Conservation (phyloP, 1,140 invertebrate species). For the Drosophila nikananu region DNA sequence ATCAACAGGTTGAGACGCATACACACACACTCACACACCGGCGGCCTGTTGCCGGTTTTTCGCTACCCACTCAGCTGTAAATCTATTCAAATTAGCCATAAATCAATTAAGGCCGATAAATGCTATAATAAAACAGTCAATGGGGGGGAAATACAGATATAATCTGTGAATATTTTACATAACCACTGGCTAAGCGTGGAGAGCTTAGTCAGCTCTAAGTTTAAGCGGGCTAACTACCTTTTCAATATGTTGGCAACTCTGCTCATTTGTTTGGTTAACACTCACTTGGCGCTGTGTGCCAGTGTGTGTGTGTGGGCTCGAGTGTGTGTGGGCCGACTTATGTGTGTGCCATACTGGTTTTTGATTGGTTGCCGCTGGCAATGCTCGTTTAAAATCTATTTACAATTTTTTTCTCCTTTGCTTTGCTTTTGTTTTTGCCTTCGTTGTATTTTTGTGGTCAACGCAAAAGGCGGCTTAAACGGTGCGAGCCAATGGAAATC, state of each 20-base stretch:
- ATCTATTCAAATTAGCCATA: constrained; percentile 79
- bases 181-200: constrained; percentile 1
- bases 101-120: constrained; percentile 70
- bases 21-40: constrained; percentile 5
- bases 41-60: constrained; percentile 48
- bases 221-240: constrained; percentile 4
- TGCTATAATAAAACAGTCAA: constrained; percentile 50
- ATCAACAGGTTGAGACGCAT: constrained; percentile 12
- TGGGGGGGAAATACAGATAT: constrained; percentile 44
- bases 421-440: constrained; percentile 62
- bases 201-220: constrained; percentile 25
- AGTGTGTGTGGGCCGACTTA: constrained; percentile 8
- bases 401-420: constrained; percentile 58
- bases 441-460: constrained; percentile 41
- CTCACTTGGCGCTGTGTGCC: constrained; percentile 6
- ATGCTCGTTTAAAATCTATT: constrained; percentile 74
- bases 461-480: constrained; percentile 54
- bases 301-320: background rate
- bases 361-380: constrained; percentile 69
- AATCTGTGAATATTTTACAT: constrained; percentile 51
- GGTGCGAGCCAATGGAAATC: constrained; percentile 52
- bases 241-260: constrained; percentile 66
- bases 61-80: constrained; percentile 64
- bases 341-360: constrained; percentile 32
- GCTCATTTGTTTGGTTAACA: constrained; percentile 40